Evolutionary conservation across 2,888 invertebrate species (phyloP), one percentile per base, ranked within the genome.

Genomic region (Drosophila ustulata): DNA sequence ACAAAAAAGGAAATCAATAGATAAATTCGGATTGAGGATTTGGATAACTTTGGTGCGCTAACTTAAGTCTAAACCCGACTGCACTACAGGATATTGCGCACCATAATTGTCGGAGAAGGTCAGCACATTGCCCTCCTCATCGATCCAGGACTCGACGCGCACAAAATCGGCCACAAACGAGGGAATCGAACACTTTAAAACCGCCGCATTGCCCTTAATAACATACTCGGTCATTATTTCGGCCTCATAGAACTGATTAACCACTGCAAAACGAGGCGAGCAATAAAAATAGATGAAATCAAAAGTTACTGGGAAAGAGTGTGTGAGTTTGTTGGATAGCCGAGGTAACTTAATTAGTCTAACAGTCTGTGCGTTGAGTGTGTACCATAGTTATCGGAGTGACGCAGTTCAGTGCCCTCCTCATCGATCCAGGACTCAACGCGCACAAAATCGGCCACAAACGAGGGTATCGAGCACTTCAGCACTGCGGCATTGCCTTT

Each of bases 151-250:
- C 78, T 95, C 95, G 61, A 96, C 95, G 58, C 93, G 93, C 53
- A 96, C 95, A 91, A 95, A 95, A 93, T 96, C 96, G 65, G 95
- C 95, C 49, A 96, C 95, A 91, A 95, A 96, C 81, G 95, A 95
- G 25, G 96, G 96, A 78, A 96, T 95, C 82, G 95, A 95, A 93
- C 96, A 96, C 91, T 95, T 95, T 61, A 96, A 91, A 68, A 96
- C 94, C 3, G 95, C 95, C 56, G 95, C 94, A 93, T 96, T 96
- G 71, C 95, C 95, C 50, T 95, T 93, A 74, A 96, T 96, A 56
- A 96, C 95, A 92, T 95, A 95, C 90, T 96, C 96, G 55, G 94
- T 95, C 91, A 95, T 93, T 78, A 95, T 95, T 93, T 95, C 95
- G 32, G 95, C 95, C 90, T 95, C 95, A 91, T 95, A 96, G 88